A percentile compares a stretch with the other conserved stretches of the same genome.
These are phyloP conservation scores for Lissonota sp. DNA, from an alignment of 2,888 invertebrate species.

Conservation along the genomic window DNA sequence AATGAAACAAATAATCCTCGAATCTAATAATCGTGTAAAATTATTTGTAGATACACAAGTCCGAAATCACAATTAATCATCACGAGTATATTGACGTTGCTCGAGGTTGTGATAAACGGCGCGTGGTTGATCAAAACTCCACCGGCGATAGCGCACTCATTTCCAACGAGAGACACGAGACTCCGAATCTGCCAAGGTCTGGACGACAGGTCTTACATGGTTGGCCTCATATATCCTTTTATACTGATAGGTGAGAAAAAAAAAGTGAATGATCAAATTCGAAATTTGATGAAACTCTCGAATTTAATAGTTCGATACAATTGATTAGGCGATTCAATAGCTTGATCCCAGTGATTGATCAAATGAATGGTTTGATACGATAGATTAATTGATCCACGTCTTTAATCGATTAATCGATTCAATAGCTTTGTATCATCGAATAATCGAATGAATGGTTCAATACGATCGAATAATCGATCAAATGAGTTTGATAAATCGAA, in stretches of 20 bases:
- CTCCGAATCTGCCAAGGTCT: conserved; percentile 83
- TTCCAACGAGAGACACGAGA: conserved; percentile 80
- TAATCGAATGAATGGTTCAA: too few species aligned
- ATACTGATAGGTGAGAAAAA: conserved; percentile 83
- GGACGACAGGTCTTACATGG: conserved; percentile 84
- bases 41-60: conserved; percentile 81
- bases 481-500: too few species aligned
- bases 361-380: too few species aligned
- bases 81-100: conserved; percentile 83
- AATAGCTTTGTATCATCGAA: too few species aligned
- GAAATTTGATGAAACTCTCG: too few species aligned
- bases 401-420: too few species aligned
- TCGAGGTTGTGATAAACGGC: conserved; percentile 84
- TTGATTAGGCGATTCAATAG: neutral
- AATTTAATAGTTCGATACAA: neutral
- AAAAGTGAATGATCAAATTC: neutral
- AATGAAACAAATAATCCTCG: too few species aligned
- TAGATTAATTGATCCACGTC: too few species aligned
- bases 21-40: neutral
- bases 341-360: too few species aligned
- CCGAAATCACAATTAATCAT: conserved; percentile 85
- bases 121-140: conserved; percentile 84
- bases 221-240: conserved; percentile 85
- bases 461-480: too few species aligned
- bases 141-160: conserved; percentile 82